Base-by-base conservation (phyloP, 2,888 invertebrate species). In the Zele albiditarsus region DNA sequence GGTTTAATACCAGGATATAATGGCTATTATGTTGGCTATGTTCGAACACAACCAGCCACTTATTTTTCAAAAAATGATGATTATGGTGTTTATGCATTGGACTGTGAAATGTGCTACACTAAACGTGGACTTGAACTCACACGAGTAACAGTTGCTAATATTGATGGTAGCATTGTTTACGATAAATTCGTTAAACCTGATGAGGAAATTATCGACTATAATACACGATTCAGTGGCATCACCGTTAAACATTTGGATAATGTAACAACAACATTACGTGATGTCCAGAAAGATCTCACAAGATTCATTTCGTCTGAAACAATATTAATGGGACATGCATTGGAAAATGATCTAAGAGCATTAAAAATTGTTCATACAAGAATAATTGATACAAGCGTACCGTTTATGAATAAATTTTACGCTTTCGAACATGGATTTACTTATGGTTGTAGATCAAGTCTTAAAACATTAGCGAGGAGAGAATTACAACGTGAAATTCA, bases 41-140 rank as follows among this genome's bases (percentile, higher is more conserved):
- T 93, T 0, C 90, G 91, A 67, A 94, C 94, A 1, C 82, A 86
- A 25, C 89, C 89, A 0, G 82, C 83, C 1, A 88, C 90, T 74
- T 90, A 90, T 63, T 89, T 90, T 66, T 90, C 91, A 8, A 89
- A 90, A 33, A 92, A 92, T 73, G 89, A 88, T 0, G 87, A 90
- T 77, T 89, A 88, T 74, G 90, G 90, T 0, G 93, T 96, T 1
- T 97, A 94, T 89, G 96, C 97, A 0, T 88, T 99, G 28, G 99
- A 99, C 90, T 98, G 98, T 88, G 99, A 99, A 90, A 99, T 98
- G 98, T 96, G 96, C 82, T 98, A 95, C 88, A 98, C 98, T 4
- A 94, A 94, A 0, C 91, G 91, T 25, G 98, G 98, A 1, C 90
- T 96, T 66, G 98, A 98, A 89, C 90, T 98, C 72, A 95, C 96